Conservation (phyloP, 2,113 vertebrate species). For the Mystacornis crossleyi region DNA sequence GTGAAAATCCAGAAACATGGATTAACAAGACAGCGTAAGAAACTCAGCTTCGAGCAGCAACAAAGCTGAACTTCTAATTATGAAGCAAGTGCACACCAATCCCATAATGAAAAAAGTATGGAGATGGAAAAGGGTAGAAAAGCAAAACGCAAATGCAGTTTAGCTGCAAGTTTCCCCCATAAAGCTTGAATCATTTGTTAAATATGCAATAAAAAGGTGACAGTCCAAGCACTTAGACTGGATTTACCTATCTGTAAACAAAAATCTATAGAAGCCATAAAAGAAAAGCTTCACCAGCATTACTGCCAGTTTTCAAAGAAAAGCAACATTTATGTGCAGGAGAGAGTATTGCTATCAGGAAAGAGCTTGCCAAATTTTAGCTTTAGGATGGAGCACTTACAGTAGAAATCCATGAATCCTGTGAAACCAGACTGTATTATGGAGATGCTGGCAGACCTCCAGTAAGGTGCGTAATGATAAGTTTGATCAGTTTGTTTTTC, state of each 20-base stretch:
- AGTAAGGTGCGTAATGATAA: background rate
- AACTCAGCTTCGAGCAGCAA: conserved; percentile 1
- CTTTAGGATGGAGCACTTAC: background rate
- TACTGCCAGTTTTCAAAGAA: background rate
- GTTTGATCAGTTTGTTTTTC: background rate
- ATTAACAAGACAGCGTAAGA: background rate
- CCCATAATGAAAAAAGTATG: background rate
- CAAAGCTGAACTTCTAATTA: conserved; percentile 30
- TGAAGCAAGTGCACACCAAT: background rate
- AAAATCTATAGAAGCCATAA: conserved; percentile 49
- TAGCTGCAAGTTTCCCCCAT: conserved; percentile 6
- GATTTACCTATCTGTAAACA: conserved; percentile 62
- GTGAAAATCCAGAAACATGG: conserved; percentile 34
- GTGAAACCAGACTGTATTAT: background rate
- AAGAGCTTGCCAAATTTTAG: conserved; percentile 24
- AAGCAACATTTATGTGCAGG: background rate
- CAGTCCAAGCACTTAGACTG: conserved; percentile 20
- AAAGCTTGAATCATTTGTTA: conserved; percentile 49
- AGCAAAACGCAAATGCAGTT: conserved; percentile 40
- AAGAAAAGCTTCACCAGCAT: background rate
- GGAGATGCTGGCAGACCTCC: conserved; percentile 1
- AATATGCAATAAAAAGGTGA: conserved; percentile 48
- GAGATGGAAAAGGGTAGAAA: background rate
- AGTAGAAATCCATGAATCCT: conserved; percentile 2
- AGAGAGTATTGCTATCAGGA: background rate